Percentiles rank a stretch among this genome's conserved stretches.
phyloP scores from a whole-genome alignment of 2,797 vertebrate species.

The Cynodonichthys magdalenae region DNA sequence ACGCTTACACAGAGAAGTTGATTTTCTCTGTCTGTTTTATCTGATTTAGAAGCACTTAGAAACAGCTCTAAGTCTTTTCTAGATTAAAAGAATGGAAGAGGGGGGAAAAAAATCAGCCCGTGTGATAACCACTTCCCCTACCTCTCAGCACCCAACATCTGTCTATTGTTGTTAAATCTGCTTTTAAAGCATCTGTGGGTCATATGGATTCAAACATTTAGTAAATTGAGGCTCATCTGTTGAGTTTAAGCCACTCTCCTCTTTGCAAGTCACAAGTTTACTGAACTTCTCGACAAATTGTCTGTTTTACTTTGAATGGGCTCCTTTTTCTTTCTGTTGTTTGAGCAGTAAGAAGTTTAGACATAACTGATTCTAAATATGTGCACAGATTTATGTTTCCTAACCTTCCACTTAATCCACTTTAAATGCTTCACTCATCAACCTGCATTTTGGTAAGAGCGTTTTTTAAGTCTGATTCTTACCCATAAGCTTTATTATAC shows the following conservation, averaged over 20 bases:
- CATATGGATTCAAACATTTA: conserved; percentile 75
- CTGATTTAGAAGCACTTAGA: conserved; percentile 79
- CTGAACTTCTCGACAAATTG: conserved; percentile 18
- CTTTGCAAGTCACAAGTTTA: conserved; percentile 14
- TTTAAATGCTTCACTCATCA: conserved; percentile 13
- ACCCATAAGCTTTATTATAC: conserved; percentile 60
- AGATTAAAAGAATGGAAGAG: conserved; percentile 61
- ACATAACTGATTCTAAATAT: background rate
- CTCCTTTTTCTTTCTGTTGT: background rate
- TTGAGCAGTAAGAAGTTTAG: conserved; percentile 5
- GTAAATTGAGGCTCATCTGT: conserved; percentile 76
- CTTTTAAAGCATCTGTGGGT: conserved; percentile 73
- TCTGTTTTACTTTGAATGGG: conserved; percentile 27
- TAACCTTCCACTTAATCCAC: too few species aligned
- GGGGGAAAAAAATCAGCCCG: conserved; percentile 18
- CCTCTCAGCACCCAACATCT: conserved; percentile 73
- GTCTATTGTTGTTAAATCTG: conserved; percentile 81
- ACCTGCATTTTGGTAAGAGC: conserved; percentile 25
- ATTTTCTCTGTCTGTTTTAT: conserved; percentile 75
- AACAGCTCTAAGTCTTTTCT: conserved; percentile 69
- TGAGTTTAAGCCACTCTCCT: conserved; percentile 66
- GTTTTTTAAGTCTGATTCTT: conserved; percentile 42
- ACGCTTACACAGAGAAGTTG: conserved; percentile 76
- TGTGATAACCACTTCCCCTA: conserved; percentile 58
- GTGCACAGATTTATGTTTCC: too few species aligned